Evolutionary conservation across 2,888 invertebrate genomes (phyloP).

Genomic region (Ecdyonurus torrentis): DNA sequence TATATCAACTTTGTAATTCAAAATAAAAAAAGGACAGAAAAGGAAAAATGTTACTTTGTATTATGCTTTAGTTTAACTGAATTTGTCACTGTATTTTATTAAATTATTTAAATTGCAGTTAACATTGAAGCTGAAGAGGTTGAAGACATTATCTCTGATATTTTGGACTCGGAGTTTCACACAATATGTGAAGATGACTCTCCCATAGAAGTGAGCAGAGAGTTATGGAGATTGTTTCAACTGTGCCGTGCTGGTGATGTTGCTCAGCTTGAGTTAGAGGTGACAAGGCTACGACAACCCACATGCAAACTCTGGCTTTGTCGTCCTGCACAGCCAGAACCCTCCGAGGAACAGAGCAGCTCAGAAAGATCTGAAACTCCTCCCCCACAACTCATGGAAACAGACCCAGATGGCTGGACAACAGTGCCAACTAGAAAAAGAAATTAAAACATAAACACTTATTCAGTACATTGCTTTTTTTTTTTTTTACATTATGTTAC

Average conservation of each 20-base stretch:
- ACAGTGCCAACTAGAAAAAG: background rate
- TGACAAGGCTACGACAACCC: background rate
- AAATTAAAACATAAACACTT: too few species aligned
- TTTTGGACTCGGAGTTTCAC: conserved; percentile 2
- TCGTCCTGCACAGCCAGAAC: background rate
- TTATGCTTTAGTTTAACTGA: too few species aligned
- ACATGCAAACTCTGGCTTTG: background rate
- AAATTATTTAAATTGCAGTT: background rate
- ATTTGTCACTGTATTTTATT: background rate
- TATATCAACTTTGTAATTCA: too few species aligned
- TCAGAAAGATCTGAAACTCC: background rate
- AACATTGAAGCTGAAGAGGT: conserved; percentile 1
- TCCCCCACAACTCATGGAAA: background rate
- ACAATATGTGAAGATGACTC: conserved; percentile 6
- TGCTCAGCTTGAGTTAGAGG: background rate
- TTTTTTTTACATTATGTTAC: too few species aligned
- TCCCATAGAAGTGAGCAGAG: background rate
- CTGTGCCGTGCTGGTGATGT: background rate
- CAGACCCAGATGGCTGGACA: background rate
- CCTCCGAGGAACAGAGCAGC: background rate
- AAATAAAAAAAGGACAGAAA: too few species aligned
- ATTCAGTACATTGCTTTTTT: too few species aligned
- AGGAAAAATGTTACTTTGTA: too few species aligned
- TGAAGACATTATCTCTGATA: background rate
- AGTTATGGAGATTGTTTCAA: background rate